phyloP scores from a whole-genome alignment of 2,797 vertebrate genomes.

The Cercopithecus mitis region DNA sequence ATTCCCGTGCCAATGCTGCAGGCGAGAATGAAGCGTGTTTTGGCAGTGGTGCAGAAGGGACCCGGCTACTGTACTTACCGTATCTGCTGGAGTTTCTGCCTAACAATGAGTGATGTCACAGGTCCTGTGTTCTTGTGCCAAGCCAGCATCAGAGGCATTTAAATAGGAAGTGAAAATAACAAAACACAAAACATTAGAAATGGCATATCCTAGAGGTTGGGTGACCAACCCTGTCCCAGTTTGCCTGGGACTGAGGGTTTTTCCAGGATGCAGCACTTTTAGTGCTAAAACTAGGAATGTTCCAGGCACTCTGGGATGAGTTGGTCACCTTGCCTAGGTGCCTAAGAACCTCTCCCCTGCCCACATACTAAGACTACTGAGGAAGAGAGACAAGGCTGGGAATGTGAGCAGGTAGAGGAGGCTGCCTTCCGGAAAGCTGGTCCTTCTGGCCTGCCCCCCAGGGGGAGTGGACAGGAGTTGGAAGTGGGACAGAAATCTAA shows the following conservation, averaged over 20 bases:
- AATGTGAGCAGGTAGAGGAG: background rate
- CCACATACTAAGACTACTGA: background rate
- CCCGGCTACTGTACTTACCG: background rate
- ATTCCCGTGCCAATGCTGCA: background rate
- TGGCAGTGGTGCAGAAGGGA: background rate
- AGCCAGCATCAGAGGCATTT: background rate
- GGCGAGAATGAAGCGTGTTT: background rate
- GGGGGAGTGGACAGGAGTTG: background rate
- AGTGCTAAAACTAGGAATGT: background rate
- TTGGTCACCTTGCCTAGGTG: background rate
- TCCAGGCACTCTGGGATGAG: background rate
- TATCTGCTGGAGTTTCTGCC: slow-evolving; percentile 19
- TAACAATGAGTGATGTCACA: background rate
- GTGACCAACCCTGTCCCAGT: background rate
- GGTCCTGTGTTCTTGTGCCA: slow-evolving; percentile 59
- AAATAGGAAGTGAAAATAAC: slow-evolving; percentile 37
- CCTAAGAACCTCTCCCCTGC: background rate
- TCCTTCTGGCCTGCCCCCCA: no score
- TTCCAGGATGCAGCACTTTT: background rate
- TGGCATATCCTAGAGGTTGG: background rate
- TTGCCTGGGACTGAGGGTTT: background rate
- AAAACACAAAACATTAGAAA: background rate
- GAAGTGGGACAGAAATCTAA: background rate
- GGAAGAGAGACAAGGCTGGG: background rate
- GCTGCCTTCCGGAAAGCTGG: background rate